Percentiles rank a stretch among this genome's conserved stretches.
Evolutionary conservation across 2,888 invertebrate genomes (phyloP).

Genomic region (Eumerus sabulonum): DNA sequence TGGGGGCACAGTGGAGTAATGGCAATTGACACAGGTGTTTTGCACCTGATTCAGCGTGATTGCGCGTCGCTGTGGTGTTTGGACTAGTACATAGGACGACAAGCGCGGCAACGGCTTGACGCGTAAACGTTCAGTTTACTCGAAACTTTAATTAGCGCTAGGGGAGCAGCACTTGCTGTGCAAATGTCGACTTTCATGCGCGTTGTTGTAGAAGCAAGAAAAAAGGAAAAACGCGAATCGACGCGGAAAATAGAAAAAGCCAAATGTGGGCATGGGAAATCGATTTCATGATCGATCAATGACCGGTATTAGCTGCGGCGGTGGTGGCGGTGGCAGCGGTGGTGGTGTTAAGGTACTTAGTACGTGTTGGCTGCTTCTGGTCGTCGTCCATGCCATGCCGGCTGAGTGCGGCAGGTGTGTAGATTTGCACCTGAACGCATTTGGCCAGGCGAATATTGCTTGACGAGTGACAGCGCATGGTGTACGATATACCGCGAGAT

Average conservation of each 20-base stretch:
- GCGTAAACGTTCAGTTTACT: conserved; percentile 56
- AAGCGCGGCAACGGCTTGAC: background rate
- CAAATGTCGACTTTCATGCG: conserved; percentile 34
- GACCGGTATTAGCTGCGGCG: too few relatives aligned
- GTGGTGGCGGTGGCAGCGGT: too few relatives aligned
- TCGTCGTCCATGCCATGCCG: background rate
- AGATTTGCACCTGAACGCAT: conserved; percentile 64
- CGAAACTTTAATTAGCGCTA: conserved; percentile 62
- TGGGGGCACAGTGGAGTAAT: conserved; percentile 37
- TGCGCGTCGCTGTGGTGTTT: background rate
- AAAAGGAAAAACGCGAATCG: too few relatives aligned
- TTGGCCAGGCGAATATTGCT: conserved; percentile 48
- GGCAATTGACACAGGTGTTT: conserved; percentile 75
- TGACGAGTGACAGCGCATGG: conserved; percentile 36
- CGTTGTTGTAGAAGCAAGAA: too few relatives aligned
- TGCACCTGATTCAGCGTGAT: conserved; percentile 73
- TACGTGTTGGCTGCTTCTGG: too few relatives aligned
- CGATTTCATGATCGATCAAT: conserved; percentile 67
- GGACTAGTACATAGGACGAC: background rate
- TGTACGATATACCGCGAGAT: background rate
- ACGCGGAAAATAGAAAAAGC: conserved; percentile 18
- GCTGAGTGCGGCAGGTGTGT: conserved; percentile 51
- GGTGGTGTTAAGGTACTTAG: too few relatives aligned
- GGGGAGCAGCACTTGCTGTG: conserved; percentile 41
- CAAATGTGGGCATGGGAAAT: conserved; percentile 64